A percentile compares a stretch with the other conserved stretches of the same genome.
Evolutionary conservation across 2,888 invertebrate genomes (phyloP).

Genomic region (Pristionchus arcanus): DNA sequence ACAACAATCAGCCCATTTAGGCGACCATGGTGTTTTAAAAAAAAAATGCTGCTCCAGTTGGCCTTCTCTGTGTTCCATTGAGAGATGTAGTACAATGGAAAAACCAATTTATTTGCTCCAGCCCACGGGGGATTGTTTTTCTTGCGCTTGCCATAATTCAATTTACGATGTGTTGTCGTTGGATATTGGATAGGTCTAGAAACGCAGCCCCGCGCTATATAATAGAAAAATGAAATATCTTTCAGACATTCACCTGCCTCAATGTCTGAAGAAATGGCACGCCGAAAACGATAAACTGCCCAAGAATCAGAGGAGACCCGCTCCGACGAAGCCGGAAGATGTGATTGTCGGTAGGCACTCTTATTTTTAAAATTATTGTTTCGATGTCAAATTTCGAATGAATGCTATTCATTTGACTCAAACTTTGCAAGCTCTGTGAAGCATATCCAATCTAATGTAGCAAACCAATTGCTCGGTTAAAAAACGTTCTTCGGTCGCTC

Average conservation of each 20-base stretch:
- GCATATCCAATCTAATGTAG: too few relatives aligned
- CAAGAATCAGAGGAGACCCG: constrained; percentile 82
- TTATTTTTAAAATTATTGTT: too few relatives aligned
- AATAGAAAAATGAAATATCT: not conserved
- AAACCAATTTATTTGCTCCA: not conserved
- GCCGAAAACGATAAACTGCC: constrained; percentile 84
- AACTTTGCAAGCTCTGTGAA: too few relatives aligned
- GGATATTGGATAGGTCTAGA: not conserved
- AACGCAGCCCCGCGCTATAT: not conserved
- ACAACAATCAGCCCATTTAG: too few relatives aligned
- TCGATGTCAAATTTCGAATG: too few relatives aligned
- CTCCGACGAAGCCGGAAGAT: constrained; percentile 84
- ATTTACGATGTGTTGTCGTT: not conserved
- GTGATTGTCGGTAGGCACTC: constrained; percentile 64
- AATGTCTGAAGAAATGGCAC: constrained; percentile 85
- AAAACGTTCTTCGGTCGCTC: too few relatives aligned
- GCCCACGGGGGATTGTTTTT: not conserved
- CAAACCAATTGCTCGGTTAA: too few relatives aligned
- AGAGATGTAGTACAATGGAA: too few relatives aligned
- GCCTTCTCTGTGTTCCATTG: too few relatives aligned
- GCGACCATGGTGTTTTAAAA: too few relatives aligned
- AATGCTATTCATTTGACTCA: too few relatives aligned
- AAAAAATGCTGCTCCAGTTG: too few relatives aligned
- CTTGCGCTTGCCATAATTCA: not conserved
- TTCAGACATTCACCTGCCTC: constrained; percentile 84